Evolutionary conservation across 2,113 vertebrate genomes (phyloP).

Genomic region (Genyomyrus donnyi): DNA sequence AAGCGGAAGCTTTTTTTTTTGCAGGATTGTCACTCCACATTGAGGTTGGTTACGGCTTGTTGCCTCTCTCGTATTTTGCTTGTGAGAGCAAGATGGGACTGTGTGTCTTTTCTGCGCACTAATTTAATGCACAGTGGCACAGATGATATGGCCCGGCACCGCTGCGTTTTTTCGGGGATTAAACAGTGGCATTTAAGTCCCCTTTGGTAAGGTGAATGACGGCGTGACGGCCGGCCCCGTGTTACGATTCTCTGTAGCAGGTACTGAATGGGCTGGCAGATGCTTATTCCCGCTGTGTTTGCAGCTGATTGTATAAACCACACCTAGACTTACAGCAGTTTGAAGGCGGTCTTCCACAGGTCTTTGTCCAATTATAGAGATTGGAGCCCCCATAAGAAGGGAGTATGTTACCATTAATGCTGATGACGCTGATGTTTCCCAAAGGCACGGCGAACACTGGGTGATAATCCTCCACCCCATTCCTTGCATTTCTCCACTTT

Average conservation of each 20-base stretch:
- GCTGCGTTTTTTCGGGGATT: neutral
- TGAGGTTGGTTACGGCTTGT: constrained; percentile 29
- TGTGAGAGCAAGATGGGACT: neutral
- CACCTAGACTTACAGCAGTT: neutral
- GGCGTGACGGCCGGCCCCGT: neutral
- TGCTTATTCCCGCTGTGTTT: neutral
- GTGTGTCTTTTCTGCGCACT: neutral
- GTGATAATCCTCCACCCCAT: neutral
- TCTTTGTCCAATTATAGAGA: neutral
- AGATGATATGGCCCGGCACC: neutral
- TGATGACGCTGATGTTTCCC: neutral
- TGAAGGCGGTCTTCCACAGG: neutral
- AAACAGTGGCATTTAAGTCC: neutral
- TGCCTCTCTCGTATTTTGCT: constrained; percentile 31
- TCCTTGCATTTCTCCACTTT: neutral
- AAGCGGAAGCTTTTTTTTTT: constrained; percentile 37
- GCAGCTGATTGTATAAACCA: neutral
- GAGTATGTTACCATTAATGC: neutral
- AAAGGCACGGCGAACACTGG: neutral
- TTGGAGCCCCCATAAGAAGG: neutral
- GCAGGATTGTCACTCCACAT: constrained; percentile 48
- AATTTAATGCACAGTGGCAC: neutral
- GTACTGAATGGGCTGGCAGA: neutral
- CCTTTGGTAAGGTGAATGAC: neutral
- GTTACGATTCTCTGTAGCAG: neutral